phyloP scores from a whole-genome alignment of 37 sponge, comb jelly and placozoan species.

The Hormiphora californensis region DNA sequence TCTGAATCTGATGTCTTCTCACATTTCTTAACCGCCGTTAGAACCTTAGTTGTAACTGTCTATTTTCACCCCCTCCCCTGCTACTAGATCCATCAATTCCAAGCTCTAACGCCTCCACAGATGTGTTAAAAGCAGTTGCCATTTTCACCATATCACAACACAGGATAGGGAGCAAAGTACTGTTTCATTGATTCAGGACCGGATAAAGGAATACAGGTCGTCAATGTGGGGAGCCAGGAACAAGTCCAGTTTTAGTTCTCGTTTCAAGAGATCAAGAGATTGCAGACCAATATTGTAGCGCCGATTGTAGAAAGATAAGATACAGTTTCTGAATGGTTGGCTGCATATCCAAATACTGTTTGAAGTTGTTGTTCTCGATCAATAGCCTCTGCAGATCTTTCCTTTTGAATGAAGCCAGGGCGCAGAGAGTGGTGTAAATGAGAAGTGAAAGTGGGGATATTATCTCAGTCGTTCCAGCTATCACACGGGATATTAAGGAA shows the following conservation, averaged over 20 bases:
- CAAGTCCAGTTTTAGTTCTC: slow-evolving; percentile 23
- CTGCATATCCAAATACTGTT: slow-evolving; percentile 27
- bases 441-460: slow-evolving; percentile 14
- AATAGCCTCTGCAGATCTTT: slow-evolving; percentile 31
- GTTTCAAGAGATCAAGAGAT: neutral
- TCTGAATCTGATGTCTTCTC: neutral
- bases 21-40: neutral
- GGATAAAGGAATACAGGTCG: neutral
- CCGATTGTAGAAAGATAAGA: slow-evolving; percentile 39
- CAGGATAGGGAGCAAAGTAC: too few species aligned
- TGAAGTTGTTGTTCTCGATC: slow-evolving; percentile 45
- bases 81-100: slow-evolving; percentile 37
- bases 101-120: neutral
- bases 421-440: slow-evolving; percentile 24
- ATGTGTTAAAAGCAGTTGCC: slow-evolving; percentile 42
- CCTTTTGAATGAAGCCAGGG: slow-evolving; percentile 34
- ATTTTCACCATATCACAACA: slow-evolving; percentile 20
- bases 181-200: slow-evolving; percentile 37
- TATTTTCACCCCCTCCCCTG: slow-evolving; percentile 10
- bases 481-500: slow-evolving; percentile 47
- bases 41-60: slow-evolving; percentile 53
- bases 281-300: neutral
- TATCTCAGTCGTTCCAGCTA: slow-evolving; percentile 13
- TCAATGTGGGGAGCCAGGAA: slow-evolving; percentile 24
- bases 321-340: slow-evolving; percentile 25